phyloP scores from a whole-genome alignment of 2,797 vertebrate species.

The Pantherophis vulpinus region DNA sequence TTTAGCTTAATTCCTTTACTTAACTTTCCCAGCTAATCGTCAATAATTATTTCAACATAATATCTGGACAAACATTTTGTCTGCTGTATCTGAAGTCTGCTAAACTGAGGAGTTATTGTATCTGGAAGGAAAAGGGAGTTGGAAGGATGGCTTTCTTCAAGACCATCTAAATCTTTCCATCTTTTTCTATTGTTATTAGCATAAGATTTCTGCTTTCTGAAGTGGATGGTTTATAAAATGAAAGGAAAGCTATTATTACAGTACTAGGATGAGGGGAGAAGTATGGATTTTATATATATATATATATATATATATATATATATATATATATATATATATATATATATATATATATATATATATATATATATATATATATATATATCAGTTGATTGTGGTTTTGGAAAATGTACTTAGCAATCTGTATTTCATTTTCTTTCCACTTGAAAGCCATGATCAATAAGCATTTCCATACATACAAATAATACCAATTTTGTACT shows the following conservation, averaged over 20 bases:
- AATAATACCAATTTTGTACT: neutral
- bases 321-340: too few relatives aligned
- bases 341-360: too few relatives aligned
- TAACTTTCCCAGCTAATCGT: neutral
- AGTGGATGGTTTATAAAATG: neutral
- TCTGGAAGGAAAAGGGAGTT: neutral
- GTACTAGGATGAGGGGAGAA: neutral
- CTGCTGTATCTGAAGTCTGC: neutral
- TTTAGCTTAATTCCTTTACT: neutral
- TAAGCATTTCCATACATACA: neutral
- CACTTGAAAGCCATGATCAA: neutral
- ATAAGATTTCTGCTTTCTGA: neutral
- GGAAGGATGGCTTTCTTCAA: neutral
- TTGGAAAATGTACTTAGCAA: neutral
- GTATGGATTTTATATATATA: neutral
- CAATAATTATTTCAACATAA: neutral
- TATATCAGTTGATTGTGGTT: neutral
- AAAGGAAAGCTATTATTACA: neutral
- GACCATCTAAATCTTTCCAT: neutral
- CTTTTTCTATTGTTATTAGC: neutral
- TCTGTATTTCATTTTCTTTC: neutral
- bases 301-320: too few relatives aligned
- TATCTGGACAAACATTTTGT: neutral
- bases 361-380: too few relatives aligned
- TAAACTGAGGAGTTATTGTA: neutral